These are phyloP conservation scores for Perca schrenkii DNA, from an alignment of 2,113 vertebrate species.

Conservation along the genomic window DNA sequence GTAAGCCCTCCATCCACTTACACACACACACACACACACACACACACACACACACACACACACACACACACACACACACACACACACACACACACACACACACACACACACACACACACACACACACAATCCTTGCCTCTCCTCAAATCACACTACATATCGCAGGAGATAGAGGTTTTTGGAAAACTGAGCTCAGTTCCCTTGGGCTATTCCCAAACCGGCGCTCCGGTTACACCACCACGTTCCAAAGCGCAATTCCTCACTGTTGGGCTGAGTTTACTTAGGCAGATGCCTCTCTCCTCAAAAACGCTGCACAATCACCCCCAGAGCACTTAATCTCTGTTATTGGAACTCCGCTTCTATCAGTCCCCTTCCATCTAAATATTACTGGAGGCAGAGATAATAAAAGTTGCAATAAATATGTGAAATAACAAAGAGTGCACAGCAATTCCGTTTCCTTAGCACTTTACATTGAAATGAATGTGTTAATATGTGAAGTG, in stretches of 20 bases:
- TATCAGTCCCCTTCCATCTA: slow-evolving; percentile 77
- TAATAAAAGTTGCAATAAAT: slow-evolving; percentile 81
- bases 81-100: slow-evolving; percentile 47
- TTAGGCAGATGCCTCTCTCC: slow-evolving; percentile 76
- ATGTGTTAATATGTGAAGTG: slow-evolving; percentile 47
- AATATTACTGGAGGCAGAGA: slow-evolving; percentile 83
- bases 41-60: slow-evolving; percentile 43
- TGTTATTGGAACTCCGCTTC: slow-evolving; percentile 81
- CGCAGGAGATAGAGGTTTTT: slow-evolving; percentile 79
- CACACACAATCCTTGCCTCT: slow-evolving; percentile 35
- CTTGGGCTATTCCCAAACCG: slow-evolving; percentile 76
- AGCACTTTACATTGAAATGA: slow-evolving; percentile 28
- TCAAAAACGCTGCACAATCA: slow-evolving; percentile 67
- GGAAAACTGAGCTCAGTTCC: slow-evolving; percentile 78
- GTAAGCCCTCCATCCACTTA: slow-evolving; percentile 76
- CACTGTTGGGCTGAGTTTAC: slow-evolving; percentile 72
- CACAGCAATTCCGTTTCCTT: slow-evolving; percentile 44
- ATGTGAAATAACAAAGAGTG: slow-evolving; percentile 71
- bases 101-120: slow-evolving; percentile 27
- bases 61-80: slow-evolving; percentile 27
- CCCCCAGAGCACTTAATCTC: slow-evolving; percentile 79
- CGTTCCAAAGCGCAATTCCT: slow-evolving; percentile 78
- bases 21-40: slow-evolving; percentile 34
- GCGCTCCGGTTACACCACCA: slow-evolving; percentile 77
- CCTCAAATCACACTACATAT: slow-evolving; percentile 75